Evolutionary conservation across 2,113 vertebrate species (phyloP).

Genomic region (Triplophysa rosa): DNA sequence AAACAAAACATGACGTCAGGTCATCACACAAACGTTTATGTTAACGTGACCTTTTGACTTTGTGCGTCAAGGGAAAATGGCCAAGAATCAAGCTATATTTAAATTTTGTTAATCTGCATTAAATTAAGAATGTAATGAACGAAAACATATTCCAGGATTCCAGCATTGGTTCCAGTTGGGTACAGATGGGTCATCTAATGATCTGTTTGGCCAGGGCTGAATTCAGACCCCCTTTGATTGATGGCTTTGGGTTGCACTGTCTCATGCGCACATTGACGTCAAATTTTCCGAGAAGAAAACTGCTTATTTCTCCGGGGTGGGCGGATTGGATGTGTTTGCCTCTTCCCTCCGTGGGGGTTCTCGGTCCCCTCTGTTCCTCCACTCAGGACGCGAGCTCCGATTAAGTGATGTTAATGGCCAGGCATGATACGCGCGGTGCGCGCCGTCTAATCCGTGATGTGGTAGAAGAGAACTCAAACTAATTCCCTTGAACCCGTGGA

Average conservation of each 20-base stretch:
- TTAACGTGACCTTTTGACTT: no score
- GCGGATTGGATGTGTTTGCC: constrained; percentile 26
- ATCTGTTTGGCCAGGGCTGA: background rate
- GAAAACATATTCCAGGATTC: constrained; percentile 3
- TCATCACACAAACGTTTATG: no score
- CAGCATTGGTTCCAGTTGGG: background rate
- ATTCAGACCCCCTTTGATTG: background rate
- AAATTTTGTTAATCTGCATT: background rate
- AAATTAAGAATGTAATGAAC: no score
- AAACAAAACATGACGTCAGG: no score
- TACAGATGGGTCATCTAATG: background rate
- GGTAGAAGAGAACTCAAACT: constrained; percentile 28
- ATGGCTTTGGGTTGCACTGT: constrained; percentile 12
- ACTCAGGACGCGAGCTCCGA: constrained; percentile 3
- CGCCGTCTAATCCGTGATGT: constrained; percentile 2
- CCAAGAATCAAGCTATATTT: background rate
- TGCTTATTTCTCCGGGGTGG: constrained; percentile 19
- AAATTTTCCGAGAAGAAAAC: constrained; percentile 27
- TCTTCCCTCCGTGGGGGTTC: constrained; percentile 35
- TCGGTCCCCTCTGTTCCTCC: constrained; percentile 10
- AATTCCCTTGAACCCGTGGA: constrained; percentile 18
- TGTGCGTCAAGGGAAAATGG: no score
- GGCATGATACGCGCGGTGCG: constrained; percentile 27
- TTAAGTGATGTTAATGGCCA: constrained; percentile 36
- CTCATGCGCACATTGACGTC: constrained; percentile 30